Evolutionary conservation across 2,888 invertebrate genomes (phyloP).

Genomic region (Byasa hedistus): DNA sequence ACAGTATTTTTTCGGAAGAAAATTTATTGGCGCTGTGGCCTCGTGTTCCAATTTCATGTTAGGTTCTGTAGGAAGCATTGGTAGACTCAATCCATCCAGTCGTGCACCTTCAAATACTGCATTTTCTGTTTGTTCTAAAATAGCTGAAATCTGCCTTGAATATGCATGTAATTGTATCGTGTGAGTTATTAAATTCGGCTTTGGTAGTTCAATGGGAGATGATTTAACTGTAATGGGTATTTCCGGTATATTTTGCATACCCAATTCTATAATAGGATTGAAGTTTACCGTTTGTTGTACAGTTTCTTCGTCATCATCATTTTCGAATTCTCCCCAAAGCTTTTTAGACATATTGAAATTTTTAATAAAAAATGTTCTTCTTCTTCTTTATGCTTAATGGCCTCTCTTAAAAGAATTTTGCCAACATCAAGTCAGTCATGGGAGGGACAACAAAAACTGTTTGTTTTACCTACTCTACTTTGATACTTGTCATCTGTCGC

Average conservation of each 20-base stretch:
- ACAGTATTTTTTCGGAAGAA: conserved; percentile 66
- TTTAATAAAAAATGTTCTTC: neutral
- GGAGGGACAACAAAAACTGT: neutral
- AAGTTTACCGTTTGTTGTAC: conserved; percentile 70
- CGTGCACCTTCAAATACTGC: conserved; percentile 59
- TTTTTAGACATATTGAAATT: conserved; percentile 40
- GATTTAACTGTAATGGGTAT: conserved; percentile 72
- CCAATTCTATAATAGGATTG: conserved; percentile 73
- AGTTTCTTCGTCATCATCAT: conserved; percentile 57
- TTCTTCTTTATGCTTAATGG: too few relatives aligned
- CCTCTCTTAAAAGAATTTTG: too few relatives aligned
- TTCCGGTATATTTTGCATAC: conserved; percentile 76
- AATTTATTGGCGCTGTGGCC: conserved; percentile 60
- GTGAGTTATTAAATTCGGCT: conserved; percentile 68
- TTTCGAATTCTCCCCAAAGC: conserved; percentile 70
- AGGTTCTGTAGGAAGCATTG: conserved; percentile 60
- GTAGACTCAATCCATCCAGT: conserved; percentile 59
- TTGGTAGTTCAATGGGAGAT: conserved; percentile 69
- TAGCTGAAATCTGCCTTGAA: conserved; percentile 57
- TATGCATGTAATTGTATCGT: conserved; percentile 70
- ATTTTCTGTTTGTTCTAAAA: conserved; percentile 62
- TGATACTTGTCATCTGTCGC: neutral
- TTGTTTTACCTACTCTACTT: neutral
- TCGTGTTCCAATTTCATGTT: conserved; percentile 57
- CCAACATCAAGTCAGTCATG: too few relatives aligned